Conservation (phyloP, 2,113 vertebrate genomes). For the Dendrocopos noguchii region DNA sequence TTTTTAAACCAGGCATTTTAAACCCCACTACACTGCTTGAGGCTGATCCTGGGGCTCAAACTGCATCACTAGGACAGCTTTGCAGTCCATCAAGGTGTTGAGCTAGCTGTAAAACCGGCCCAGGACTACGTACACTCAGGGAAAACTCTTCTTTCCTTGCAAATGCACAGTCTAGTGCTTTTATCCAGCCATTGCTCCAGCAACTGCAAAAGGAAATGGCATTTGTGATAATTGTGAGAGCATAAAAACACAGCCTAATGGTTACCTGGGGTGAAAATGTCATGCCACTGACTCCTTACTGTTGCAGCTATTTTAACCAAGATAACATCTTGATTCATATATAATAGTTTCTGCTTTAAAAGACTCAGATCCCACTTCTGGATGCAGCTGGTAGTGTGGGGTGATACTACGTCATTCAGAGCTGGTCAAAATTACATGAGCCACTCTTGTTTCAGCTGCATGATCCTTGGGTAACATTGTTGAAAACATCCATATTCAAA, state of each 20-base stretch:
- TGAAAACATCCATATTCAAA: not conserved
- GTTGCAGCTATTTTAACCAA: not conserved
- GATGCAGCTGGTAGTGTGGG: not conserved
- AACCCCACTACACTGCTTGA: not conserved
- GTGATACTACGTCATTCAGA: not conserved
- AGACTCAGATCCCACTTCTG: not conserved
- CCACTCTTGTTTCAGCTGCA: not conserved
- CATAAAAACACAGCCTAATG: not conserved
- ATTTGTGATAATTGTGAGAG: not conserved
- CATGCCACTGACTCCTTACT: not conserved
- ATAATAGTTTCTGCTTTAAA: not conserved
- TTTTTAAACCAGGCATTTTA: not conserved
- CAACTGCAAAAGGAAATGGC: not conserved
- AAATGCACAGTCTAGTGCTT: not conserved
- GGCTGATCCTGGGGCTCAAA: not conserved
- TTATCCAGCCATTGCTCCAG: not conserved
- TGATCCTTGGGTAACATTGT: not conserved
- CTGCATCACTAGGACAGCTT: not conserved
- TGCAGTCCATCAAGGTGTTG: not conserved
- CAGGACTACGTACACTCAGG: not conserved
- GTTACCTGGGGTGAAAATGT: not conserved
- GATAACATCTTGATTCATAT: not conserved
- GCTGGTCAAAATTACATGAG: not conserved
- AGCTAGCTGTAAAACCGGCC: not conserved
- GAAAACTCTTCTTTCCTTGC: not conserved